Evolutionary conservation across 2,797 vertebrate genomes (phyloP).

Genomic region (Crocodylus rhombifer): DNA sequence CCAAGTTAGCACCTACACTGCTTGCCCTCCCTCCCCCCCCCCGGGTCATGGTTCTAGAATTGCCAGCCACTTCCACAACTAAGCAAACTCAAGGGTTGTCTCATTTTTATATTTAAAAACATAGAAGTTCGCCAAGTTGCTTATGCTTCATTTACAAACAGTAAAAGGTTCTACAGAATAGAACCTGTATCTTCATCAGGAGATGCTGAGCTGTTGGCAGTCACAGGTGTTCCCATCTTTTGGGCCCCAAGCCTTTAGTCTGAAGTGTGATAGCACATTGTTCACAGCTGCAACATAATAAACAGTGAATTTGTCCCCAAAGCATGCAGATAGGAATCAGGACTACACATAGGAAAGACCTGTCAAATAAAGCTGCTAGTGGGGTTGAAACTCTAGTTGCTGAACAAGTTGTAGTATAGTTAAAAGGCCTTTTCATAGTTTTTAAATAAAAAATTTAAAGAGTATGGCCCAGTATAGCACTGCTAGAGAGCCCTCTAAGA

Average conservation of each 20-base stretch:
- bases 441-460: too few species aligned
- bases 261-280: rapidly evolving
- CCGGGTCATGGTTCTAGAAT: neutral
- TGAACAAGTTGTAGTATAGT: neutral
- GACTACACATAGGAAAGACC: neutral
- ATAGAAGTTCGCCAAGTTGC: too few species aligned
- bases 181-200: neutral
- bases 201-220: neutral
- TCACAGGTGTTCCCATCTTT: neutral
- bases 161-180: neutral
- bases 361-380: neutral
- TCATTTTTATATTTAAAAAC: too few species aligned
- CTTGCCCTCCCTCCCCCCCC: neutral
- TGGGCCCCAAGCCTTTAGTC: neutral
- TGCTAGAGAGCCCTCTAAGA: neutral
- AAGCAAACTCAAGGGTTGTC: neutral
- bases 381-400: neutral
- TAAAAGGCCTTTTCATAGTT: neutral
- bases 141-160: neutral
- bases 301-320: rapidly evolving
- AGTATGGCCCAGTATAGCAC: neutral
- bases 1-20: neutral
- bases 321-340: rapidly evolving
- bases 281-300: rapidly evolving
- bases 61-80: neutral